A percentile compares a stretch with the other conserved stretches of the same genome.
These are phyloP conservation scores for Vollenhovia emeryi DNA, from an alignment of 1,140 invertebrate genomes.

Conservation along the genomic window DNA sequence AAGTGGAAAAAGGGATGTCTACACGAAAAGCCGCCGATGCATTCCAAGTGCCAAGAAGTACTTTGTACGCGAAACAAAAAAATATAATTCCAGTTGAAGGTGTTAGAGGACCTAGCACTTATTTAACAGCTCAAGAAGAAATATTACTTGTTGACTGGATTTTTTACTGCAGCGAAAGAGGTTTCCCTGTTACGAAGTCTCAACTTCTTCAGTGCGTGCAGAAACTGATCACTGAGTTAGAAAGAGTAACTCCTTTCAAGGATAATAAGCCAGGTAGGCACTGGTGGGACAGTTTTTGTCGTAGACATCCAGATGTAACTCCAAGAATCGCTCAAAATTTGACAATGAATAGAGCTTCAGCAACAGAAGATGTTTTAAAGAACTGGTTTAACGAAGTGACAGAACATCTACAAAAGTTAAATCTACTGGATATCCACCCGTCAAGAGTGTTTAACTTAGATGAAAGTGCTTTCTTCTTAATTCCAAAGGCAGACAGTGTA, in stretches of 20 bases:
- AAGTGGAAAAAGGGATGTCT: background rate
- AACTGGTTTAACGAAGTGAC: conserved; percentile 71
- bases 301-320: conserved; percentile 71
- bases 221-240: background rate
- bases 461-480: conserved; percentile 15
- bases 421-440: background rate
- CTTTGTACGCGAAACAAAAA: background rate
- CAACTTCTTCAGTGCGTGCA: background rate
- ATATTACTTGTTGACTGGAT: background rate
- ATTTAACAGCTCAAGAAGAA: background rate
- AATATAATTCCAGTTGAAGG: background rate
- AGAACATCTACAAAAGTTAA: conserved; percentile 58
- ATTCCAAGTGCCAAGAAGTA: too few relatives aligned
- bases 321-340: conserved; percentile 74
- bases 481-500: conserved; percentile 1
- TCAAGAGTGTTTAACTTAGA: conserved; percentile 18
- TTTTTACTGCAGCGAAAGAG: background rate
- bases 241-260: conserved; percentile 64
- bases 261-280: conserved; percentile 71
- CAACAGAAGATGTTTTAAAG: conserved; percentile 63
- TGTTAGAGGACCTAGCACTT: background rate
- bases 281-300: conserved; percentile 74
- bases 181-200: background rate
- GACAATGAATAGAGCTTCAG: conserved; percentile 61
- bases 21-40: background rate